phyloP scores from a whole-genome alignment of 92 coral and sea anemone genomes.

The Blastomussa wellsi region DNA sequence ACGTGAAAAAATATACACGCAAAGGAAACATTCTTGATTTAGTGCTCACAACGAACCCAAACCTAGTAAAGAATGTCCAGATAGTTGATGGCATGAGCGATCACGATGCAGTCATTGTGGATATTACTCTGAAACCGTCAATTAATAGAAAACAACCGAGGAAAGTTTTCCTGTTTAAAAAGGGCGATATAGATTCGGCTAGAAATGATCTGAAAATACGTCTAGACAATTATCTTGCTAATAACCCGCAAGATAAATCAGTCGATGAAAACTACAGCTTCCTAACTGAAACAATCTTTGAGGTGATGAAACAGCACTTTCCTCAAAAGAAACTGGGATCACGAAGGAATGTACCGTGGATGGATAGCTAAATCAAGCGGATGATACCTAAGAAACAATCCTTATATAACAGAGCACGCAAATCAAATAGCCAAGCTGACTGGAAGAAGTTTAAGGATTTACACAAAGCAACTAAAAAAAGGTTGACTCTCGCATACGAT shows the following conservation, averaged over 20 bases:
- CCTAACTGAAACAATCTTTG: conserved; percentile 16
- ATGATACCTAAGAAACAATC: conserved; percentile 43
- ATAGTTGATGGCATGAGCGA: conserved; percentile 42
- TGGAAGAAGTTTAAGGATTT: conserved; percentile 52
- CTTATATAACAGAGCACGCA: conserved; percentile 51
- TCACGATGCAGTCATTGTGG: conserved; percentile 31
- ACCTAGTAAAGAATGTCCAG: conserved; percentile 33
- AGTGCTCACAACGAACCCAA: conserved; percentile 39
- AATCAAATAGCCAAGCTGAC: conserved; percentile 28
- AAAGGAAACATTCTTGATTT: conserved; percentile 14
- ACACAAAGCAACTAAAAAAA: conserved; percentile 45
- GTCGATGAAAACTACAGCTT: conserved; percentile 40
- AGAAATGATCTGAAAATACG: conserved; percentile 42
- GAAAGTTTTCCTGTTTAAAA: conserved; percentile 45
- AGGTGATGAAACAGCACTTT: conserved; percentile 22
- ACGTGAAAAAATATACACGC: neutral
- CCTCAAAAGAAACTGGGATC: conserved; percentile 38
- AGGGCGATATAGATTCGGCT: conserved; percentile 48
- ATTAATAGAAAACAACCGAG: conserved; percentile 40
- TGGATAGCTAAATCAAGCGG: conserved; percentile 28
- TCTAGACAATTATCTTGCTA: conserved; percentile 26
- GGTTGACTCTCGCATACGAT: conserved; percentile 42
- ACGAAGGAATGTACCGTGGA: conserved; percentile 51
- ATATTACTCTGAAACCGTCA: conserved; percentile 30
- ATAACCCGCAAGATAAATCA: conserved; percentile 37